phyloP scores from a whole-genome alignment of 2,888 invertebrate species.

The Dicycla oo region DNA sequence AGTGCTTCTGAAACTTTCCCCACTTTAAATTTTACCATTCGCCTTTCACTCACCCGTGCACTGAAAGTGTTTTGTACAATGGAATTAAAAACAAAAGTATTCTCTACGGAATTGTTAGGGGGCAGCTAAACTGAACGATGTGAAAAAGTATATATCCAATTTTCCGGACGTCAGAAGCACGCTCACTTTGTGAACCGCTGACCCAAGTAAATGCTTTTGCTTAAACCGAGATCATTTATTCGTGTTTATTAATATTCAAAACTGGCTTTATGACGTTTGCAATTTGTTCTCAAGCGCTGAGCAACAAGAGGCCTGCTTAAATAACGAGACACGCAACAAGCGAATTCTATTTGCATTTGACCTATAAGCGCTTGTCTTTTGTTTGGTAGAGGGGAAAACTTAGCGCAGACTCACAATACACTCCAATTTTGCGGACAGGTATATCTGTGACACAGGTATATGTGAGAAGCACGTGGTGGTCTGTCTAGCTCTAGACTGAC shows the following conservation, averaged over 20 bases:
- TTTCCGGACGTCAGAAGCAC: slow-evolving; percentile 73
- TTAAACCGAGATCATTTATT: slow-evolving; percentile 80
- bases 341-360: slow-evolving; percentile 87
- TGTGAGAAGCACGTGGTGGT: slow-evolving; percentile 37
- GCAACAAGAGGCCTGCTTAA: slow-evolving; percentile 78
- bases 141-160: slow-evolving; percentile 71
- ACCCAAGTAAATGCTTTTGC: slow-evolving; percentile 72
- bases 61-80: slow-evolving; percentile 55
- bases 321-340: slow-evolving; percentile 83
- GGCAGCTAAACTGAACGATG: slow-evolving; percentile 50
- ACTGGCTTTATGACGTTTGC: slow-evolving; percentile 83
- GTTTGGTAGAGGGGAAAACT: slow-evolving; percentile 66
- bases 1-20: slow-evolving; percentile 84
- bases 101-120: slow-evolving; percentile 40
- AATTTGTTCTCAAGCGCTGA: slow-evolving; percentile 82
- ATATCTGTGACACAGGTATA: no score
- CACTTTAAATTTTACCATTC: slow-evolving; percentile 71
- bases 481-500: slow-evolving; percentile 26
- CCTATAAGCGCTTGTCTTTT: slow-evolving; percentile 81
- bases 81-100: slow-evolving; percentile 50
- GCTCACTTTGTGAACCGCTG: slow-evolving; percentile 77
- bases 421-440: slow-evolving; percentile 38
- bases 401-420: slow-evolving; percentile 45
- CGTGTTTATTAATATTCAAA: slow-evolving; percentile 86
- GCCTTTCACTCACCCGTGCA: slow-evolving; percentile 53